A percentile compares a stretch with the other conserved stretches of the same genome.
These are phyloP conservation scores for Pseudopipra pipra DNA, from an alignment of 2,113 vertebrate species.

Conservation along the genomic window DNA sequence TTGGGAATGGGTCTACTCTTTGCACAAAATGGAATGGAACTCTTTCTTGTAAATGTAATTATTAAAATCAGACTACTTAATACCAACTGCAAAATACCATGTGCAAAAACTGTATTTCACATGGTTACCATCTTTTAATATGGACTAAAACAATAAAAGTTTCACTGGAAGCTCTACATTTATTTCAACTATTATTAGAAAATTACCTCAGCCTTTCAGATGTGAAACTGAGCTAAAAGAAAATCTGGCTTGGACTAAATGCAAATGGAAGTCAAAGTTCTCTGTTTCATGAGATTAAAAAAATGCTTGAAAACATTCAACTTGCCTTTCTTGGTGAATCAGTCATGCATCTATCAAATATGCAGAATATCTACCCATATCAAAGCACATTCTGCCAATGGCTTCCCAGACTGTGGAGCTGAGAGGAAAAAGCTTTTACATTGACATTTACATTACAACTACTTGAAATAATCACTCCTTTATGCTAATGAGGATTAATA, in stretches of 20 bases:
- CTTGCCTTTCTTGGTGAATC: background rate
- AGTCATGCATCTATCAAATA: background rate
- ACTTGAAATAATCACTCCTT: constrained; percentile 5
- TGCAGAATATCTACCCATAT: background rate
- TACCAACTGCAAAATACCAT: background rate
- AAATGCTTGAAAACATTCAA: background rate
- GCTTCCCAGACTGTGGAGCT: background rate
- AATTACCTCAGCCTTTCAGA: background rate
- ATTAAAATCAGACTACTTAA: background rate
- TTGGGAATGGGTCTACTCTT: background rate
- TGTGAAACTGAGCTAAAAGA: background rate
- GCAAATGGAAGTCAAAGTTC: background rate
- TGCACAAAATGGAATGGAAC: background rate
- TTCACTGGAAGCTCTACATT: background rate
- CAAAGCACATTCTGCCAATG: background rate
- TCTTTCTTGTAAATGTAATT: background rate
- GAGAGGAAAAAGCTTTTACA: background rate
- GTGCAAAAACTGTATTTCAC: background rate
- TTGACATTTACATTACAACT: background rate
- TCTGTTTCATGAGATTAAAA: background rate
- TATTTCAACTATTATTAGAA: constrained; percentile 5
- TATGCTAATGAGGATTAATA: background rate
- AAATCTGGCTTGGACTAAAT: background rate
- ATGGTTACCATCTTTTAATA: background rate
- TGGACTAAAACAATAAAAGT: background rate